Conservation (phyloP, 1,140 invertebrate genomes). For the Ips nitidus region DNA sequence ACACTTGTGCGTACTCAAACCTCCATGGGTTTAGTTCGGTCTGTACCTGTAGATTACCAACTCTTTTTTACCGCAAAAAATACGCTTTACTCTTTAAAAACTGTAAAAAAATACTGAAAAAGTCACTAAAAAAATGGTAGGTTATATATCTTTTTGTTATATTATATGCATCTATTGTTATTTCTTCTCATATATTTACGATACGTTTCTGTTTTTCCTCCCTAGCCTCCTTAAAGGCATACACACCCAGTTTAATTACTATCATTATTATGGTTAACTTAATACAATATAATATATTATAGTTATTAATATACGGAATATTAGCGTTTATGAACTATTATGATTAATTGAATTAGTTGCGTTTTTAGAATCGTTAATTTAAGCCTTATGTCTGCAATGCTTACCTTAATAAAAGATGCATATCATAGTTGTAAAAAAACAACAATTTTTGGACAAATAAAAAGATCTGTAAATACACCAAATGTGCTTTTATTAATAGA, state of each 20-base stretch:
- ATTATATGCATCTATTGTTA: constrained; percentile 27
- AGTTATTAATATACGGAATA: background rate
- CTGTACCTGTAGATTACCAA: too few species aligned
- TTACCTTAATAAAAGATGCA: constrained; percentile 73
- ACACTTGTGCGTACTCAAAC: too few species aligned
- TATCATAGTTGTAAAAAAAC: constrained; percentile 81
- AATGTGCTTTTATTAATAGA: too few species aligned
- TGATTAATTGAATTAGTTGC: background rate
- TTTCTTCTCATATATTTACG: constrained; percentile 15
- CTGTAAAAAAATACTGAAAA: background rate
- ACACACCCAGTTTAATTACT: too few species aligned
- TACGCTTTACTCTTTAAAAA: constrained; percentile 20
- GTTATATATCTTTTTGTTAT: constrained; percentile 9
- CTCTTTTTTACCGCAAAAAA: background rate
- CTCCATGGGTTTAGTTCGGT: too few species aligned
- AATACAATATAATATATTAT: background rate
- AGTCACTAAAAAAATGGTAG: background rate
- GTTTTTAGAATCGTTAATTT: constrained; percentile 25
- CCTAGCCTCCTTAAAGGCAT: too few species aligned
- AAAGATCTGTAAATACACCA: constrained; percentile 59
- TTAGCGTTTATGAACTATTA: background rate
- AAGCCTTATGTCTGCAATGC: constrained; percentile 46
- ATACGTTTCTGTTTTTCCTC: constrained; percentile 4
- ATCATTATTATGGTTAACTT: background rate
- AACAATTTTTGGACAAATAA: constrained; percentile 68